Evolutionary conservation across 2,797 vertebrate genomes (phyloP).

Genomic region (Pogonophryne albipinna): DNA sequence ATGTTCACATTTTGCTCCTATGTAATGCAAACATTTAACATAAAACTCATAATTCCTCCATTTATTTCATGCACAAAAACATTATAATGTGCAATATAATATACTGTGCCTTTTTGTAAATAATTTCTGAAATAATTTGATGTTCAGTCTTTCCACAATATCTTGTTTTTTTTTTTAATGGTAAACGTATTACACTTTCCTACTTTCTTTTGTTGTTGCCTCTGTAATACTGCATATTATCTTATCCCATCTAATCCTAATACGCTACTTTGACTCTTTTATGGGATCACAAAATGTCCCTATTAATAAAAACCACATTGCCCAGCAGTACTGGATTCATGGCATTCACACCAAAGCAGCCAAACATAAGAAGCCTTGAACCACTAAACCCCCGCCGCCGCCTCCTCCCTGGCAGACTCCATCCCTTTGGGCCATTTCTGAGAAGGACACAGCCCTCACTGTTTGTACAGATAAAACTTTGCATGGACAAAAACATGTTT

Average conservation of each 20-base stretch:
- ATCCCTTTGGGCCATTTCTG: slow-evolving; percentile 54
- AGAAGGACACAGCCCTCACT: slow-evolving; percentile 56
- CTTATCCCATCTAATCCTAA: too few species aligned
- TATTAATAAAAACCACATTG: background rate
- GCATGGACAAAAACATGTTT: slow-evolving; percentile 41
- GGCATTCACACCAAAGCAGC: slow-evolving; percentile 16
- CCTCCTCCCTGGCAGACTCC: slow-evolving; percentile 27
- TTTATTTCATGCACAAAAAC: background rate
- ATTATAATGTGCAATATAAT: too few species aligned
- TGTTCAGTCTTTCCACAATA: too few species aligned
- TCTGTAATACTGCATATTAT: too few species aligned
- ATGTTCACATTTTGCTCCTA: background rate
- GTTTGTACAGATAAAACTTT: slow-evolving; percentile 61
- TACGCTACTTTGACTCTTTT: too few species aligned
- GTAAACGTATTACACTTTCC: too few species aligned
- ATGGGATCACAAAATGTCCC: too few species aligned
- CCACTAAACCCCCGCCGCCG: background rate
- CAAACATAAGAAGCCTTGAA: slow-evolving; percentile 43
- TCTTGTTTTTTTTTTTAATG: too few species aligned
- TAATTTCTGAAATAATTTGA: too few species aligned
- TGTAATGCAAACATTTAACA: background rate
- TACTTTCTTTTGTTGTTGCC: too few species aligned
- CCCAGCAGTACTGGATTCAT: background rate
- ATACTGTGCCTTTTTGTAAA: too few species aligned
- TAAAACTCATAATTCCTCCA: too few species aligned